Percentiles rank a stretch among this genome's conserved stretches.
These are phyloP conservation scores for Eueides isabella DNA, from an alignment of 1,140 invertebrate genomes.

Conservation along the genomic window DNA sequence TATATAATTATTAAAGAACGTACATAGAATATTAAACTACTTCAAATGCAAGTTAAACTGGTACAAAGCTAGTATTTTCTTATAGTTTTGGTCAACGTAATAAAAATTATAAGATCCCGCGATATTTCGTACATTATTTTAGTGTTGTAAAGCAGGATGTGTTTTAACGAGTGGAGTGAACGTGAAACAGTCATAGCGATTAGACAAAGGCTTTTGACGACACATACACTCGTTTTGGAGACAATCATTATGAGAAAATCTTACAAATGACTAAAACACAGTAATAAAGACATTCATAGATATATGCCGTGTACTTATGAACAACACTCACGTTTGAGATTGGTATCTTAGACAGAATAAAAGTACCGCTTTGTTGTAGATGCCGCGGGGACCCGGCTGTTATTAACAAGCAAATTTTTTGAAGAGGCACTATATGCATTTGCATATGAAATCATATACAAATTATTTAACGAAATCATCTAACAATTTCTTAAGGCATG, in stretches of 20 bases:
- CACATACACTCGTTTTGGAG: constrained; percentile 75
- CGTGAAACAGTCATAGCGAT: constrained; percentile 65
- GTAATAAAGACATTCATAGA: constrained; percentile 82
- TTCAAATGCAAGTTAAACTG: neutral
- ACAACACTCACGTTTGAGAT: constrained; percentile 79
- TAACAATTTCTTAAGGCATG: too few relatives aligned
- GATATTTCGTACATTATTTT: constrained; percentile 30
- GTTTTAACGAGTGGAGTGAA: constrained; percentile 43
- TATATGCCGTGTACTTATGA: constrained; percentile 72
- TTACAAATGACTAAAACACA: constrained; percentile 79
- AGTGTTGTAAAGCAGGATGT: constrained; percentile 43
- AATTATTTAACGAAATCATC: too few relatives aligned
- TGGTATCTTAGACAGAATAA: constrained; percentile 75
- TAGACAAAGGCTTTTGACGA: constrained; percentile 78
- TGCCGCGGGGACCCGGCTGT: constrained; percentile 65
- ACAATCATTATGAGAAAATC: constrained; percentile 82
- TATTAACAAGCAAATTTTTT: constrained; percentile 59
- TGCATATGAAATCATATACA: neutral
- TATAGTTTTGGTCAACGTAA: constrained; percentile 21
- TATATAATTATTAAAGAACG: neutral
- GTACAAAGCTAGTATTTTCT: constrained; percentile 21
- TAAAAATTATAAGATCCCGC: constrained; percentile 39
- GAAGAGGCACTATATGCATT: constrained; percentile 41
- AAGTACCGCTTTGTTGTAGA: constrained; percentile 73
- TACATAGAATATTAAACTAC: neutral